These are phyloP conservation scores for Andricus curvator DNA, from an alignment of 2,888 invertebrate species.

Conservation along the genomic window DNA sequence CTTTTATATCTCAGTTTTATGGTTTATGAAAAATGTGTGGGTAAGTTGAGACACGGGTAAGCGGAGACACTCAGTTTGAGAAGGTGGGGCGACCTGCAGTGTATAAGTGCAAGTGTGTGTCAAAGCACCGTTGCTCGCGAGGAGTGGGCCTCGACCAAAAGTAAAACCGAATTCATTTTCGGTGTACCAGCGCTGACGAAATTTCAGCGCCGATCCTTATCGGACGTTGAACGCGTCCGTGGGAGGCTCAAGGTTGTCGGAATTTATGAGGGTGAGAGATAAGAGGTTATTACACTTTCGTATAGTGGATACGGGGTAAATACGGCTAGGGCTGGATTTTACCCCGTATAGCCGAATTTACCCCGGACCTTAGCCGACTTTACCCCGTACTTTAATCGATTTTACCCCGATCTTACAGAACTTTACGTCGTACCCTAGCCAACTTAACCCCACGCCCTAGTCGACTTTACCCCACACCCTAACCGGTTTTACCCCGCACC, in stretches of 20 bases:
- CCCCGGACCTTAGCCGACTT: too few species aligned
- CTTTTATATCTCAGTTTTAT: background rate
- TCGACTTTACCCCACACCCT: too few species aligned
- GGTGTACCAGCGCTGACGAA: slow-evolving; percentile 54
- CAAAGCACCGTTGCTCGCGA: slow-evolving; percentile 67
- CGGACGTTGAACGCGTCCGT: slow-evolving; percentile 32
- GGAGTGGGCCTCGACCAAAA: slow-evolving; percentile 59
- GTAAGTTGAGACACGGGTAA: background rate
- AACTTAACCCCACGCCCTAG: too few species aligned
- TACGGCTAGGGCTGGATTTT: too few species aligned
- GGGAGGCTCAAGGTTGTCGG: slow-evolving; percentile 30
- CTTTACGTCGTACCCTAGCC: too few species aligned
- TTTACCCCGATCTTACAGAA: too few species aligned
- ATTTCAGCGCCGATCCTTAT: slow-evolving; percentile 37
- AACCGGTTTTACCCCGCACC: too few species aligned
- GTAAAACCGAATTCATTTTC: slow-evolving; percentile 77
- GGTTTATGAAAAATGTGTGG: background rate
- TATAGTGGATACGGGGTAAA: too few species aligned
- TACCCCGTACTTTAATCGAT: too few species aligned
- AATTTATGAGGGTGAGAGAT: background rate
- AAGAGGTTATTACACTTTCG: background rate
- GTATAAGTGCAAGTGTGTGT: slow-evolving; percentile 62
- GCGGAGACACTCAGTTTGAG: background rate
- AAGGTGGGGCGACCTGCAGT: slow-evolving; percentile 39
- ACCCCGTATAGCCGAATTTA: too few species aligned